Evolutionary conservation across 1,140 invertebrate genomes (phyloP).

Genomic region (Oedothorax gibbosus): DNA sequence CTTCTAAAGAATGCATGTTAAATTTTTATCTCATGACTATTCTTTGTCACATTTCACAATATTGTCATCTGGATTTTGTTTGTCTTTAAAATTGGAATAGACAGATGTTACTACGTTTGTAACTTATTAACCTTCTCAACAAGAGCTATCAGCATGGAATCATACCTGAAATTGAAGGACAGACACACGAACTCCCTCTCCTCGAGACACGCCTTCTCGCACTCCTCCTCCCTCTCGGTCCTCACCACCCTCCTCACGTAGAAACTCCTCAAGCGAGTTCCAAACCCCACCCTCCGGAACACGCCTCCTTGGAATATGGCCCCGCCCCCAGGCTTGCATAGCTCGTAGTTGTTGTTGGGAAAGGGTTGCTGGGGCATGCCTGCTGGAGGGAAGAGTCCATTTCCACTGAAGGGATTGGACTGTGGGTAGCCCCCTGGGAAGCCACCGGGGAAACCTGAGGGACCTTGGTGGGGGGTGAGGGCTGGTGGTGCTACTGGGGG

Average conservation of each 20-base stretch:
- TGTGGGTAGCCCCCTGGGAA: constrained; percentile 24
- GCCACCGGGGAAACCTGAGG: constrained; percentile 31
- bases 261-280: constrained; percentile 80
- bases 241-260: constrained; percentile 82
- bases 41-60: too few species aligned
- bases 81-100: too few species aligned
- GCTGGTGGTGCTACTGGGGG: constrained; percentile 43
- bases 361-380: constrained; percentile 49
- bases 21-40: too few species aligned
- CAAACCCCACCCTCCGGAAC: constrained; percentile 75
- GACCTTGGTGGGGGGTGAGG: constrained; percentile 23
- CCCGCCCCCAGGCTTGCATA: constrained; percentile 48
- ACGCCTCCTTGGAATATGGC: constrained; percentile 1
- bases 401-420: constrained; percentile 45
- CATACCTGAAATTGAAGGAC: constrained; percentile 77
- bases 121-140: too few species aligned
- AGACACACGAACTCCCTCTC: constrained; percentile 85
- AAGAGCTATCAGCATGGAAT: neutral
- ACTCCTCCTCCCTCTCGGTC: constrained; percentile 79
- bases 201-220: constrained; percentile 85
- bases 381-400: constrained; percentile 39
- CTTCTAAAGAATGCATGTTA: too few species aligned
- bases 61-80: too few species aligned
- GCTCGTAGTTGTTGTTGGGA: constrained; percentile 55
- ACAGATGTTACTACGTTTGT: too few species aligned